Conservation (phyloP, 2,888 invertebrate species). For the Acleris cristana region DNA sequence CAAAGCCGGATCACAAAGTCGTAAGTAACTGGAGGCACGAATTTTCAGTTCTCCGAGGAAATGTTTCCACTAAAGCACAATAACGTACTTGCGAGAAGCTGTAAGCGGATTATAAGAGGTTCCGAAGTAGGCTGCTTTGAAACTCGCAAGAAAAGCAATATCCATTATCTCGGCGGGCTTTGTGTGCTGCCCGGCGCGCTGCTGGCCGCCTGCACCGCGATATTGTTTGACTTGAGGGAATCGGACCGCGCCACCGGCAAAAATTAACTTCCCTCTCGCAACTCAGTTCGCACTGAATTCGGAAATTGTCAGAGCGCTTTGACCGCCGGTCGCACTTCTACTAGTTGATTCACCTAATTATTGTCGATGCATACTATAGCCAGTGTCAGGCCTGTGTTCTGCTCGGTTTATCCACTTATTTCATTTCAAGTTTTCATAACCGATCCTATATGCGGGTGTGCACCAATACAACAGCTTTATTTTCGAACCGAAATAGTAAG, state of each 20-base stretch:
- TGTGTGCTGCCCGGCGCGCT: constrained; percentile 69
- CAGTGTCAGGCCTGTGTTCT: no score
- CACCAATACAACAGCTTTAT: no score
- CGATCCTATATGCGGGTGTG: no score
- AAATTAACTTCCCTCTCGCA: constrained; percentile 41
- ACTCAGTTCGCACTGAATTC: background rate
- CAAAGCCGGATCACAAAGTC: constrained; percentile 55
- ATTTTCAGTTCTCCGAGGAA: constrained; percentile 53
- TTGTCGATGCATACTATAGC: no score
- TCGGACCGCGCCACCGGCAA: constrained; percentile 47
- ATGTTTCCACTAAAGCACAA: constrained; percentile 75
- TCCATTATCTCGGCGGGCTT: constrained; percentile 79
- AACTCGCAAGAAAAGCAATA: constrained; percentile 82
- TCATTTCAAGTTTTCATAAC: no score
- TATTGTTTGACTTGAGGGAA: constrained; percentile 61
- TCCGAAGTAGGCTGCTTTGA: constrained; percentile 80
- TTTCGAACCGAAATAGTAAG: no score
- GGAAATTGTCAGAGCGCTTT: no score
- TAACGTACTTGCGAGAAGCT: constrained; percentile 72
- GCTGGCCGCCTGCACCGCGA: constrained; percentile 63
- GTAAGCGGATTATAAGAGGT: constrained; percentile 81
- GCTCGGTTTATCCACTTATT: no score
- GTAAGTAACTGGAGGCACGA: constrained; percentile 54
- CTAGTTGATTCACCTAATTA: no score
- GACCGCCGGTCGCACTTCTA: no score